phyloP scores from a whole-genome alignment of 2,113 vertebrate species.

The Laterallus jamaicensis region DNA sequence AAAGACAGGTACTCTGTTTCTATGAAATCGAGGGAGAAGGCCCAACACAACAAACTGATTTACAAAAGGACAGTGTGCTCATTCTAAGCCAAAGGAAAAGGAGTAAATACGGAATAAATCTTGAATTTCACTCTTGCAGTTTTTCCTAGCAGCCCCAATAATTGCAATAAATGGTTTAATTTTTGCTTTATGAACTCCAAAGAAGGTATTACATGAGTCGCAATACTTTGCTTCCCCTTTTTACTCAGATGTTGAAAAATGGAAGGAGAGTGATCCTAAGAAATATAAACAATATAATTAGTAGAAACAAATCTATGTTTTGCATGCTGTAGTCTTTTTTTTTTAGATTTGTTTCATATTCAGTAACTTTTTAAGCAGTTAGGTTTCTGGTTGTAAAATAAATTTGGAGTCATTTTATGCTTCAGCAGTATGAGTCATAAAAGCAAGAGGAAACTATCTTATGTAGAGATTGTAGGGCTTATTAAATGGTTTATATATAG shows the following conservation, averaged over 20 bases:
- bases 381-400: not conserved
- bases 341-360: not conserved
- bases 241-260: not conserved
- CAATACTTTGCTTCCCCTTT: not conserved
- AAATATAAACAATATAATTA: not conserved
- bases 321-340: not conserved
- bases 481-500: not conserved
- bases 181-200: not conserved
- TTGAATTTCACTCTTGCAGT: not conserved
- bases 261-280: not conserved
- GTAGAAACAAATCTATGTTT: not conserved
- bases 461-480: not conserved
- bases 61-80: not conserved
- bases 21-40: not conserved
- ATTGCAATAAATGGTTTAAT: not conserved
- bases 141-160: not conserved
- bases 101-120: not conserved
- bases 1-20: not conserved
- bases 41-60: not conserved
- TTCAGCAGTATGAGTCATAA: not conserved
- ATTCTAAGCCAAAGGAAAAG: not conserved
- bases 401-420: not conserved
- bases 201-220: not conserved
- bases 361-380: not conserved
- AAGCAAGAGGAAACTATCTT: not conserved